Conservation (phyloP, 2,888 invertebrate genomes). For the Limnephilus rhombicus region DNA sequence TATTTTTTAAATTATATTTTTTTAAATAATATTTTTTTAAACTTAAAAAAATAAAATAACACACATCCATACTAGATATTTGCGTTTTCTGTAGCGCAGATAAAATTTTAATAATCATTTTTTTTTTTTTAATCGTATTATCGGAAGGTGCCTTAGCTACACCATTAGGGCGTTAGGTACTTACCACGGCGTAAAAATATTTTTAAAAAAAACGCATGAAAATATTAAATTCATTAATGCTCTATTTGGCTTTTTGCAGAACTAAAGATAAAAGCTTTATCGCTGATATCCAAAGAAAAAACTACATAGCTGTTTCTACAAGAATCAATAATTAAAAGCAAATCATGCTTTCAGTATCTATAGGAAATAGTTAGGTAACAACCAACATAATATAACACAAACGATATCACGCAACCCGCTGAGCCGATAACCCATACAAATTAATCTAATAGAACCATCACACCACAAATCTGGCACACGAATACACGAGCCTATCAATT, state of each 20-base stretch:
- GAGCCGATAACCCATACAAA: background rate
- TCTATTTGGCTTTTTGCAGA: background rate
- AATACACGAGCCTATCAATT: slow-evolving; percentile 35
- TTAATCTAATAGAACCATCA: slow-evolving; percentile 49
- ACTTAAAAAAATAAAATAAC: too few species aligned
- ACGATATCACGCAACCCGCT: background rate
- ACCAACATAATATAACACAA: background rate
- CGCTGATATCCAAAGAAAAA: background rate
- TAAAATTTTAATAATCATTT: too few species aligned
- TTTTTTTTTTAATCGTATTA: too few species aligned
- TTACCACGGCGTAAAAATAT: too few species aligned
- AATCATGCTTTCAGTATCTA: too few species aligned
- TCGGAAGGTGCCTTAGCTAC: too few species aligned
- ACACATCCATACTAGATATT: too few species aligned
- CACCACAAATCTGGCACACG: slow-evolving; percentile 14
- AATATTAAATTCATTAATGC: background rate
- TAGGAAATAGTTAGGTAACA: background rate
- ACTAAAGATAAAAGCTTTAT: background rate
- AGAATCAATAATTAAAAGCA: background rate
- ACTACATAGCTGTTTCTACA: background rate
- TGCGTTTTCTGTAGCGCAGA: too few species aligned
- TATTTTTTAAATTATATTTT: too few species aligned
- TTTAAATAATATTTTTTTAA: too few species aligned
- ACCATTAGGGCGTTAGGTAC: too few species aligned
- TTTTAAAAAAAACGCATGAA: background rate